A percentile compares a stretch with the other conserved stretches of the same genome.
Conservation (phyloP, 1,140 invertebrate species). For the Cryptotermes secundus region DNA sequence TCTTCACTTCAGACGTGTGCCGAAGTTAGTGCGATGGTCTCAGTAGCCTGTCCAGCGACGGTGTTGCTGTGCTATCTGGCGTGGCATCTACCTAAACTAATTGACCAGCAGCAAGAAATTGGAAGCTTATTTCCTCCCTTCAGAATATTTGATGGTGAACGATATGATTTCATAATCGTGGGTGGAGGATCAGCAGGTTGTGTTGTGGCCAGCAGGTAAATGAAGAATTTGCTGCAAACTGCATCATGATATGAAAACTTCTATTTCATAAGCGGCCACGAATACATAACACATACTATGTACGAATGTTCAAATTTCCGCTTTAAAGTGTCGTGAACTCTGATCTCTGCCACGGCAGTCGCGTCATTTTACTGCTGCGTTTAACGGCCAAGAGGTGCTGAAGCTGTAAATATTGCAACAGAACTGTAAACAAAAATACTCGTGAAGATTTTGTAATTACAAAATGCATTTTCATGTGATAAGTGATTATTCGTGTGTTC, state of each 20-base stretch:
- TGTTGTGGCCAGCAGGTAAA: conserved; percentile 50
- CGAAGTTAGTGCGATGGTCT: neutral
- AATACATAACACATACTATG: neutral
- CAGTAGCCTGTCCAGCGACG: neutral
- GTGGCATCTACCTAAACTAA: neutral
- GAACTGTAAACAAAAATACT: too few species aligned
- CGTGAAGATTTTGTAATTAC: too few species aligned
- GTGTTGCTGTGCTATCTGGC: neutral
- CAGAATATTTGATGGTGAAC: neutral
- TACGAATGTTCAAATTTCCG: neutral
- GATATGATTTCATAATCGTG: conserved; percentile 42
- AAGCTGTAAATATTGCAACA: too few species aligned
- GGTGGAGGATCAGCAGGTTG: conserved; percentile 56
- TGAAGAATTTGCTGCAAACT: neutral
- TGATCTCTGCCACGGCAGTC: neutral
- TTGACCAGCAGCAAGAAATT: neutral
- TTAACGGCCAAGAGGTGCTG: too few species aligned
- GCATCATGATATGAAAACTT: neutral
- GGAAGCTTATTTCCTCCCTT: neutral
- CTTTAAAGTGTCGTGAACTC: neutral
- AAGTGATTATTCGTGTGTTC: too few species aligned
- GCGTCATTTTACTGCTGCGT: neutral
- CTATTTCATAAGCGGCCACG: too few species aligned
- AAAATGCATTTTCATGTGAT: too few species aligned
- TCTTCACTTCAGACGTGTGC: neutral